These are phyloP conservation scores for Synergus japonicus DNA, from an alignment of 2,888 invertebrate genomes.

Conservation along the genomic window DNA sequence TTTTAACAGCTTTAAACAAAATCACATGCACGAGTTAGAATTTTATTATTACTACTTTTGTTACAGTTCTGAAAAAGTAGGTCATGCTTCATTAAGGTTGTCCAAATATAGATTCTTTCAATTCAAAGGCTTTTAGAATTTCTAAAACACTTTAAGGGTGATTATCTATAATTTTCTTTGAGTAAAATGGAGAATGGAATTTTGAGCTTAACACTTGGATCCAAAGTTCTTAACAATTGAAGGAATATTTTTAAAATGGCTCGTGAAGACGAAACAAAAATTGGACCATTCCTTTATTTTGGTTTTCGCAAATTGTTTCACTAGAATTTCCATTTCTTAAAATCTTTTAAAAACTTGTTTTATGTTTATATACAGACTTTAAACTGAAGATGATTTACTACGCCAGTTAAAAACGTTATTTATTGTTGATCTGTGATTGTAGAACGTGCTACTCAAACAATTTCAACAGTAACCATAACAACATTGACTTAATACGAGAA, in stretches of 20 bases:
- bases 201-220: no score
- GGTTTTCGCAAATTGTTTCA: neutral
- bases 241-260: neutral
- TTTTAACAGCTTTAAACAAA: constrained; percentile 37
- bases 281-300: constrained; percentile 11
- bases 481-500: constrained; percentile 71
- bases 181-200: no score
- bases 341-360: neutral
- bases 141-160: neutral
- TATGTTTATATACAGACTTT: neutral
- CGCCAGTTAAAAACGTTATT: neutral
- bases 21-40: constrained; percentile 30
- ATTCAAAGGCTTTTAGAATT: neutral
- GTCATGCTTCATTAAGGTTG: neutral
- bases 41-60: constrained; percentile 24
- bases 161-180: no score
- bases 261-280: neutral
- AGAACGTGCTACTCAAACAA: constrained; percentile 40
- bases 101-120: neutral
- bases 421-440: constrained; percentile 32
- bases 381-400: neutral
- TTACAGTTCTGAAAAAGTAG: constrained; percentile 8
- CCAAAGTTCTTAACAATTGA: neutral
- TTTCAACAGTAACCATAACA: constrained; percentile 70
- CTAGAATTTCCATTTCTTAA: neutral